phyloP scores from a whole-genome alignment of 2,797 vertebrate species.

The Rhabdomys pumilio region DNA sequence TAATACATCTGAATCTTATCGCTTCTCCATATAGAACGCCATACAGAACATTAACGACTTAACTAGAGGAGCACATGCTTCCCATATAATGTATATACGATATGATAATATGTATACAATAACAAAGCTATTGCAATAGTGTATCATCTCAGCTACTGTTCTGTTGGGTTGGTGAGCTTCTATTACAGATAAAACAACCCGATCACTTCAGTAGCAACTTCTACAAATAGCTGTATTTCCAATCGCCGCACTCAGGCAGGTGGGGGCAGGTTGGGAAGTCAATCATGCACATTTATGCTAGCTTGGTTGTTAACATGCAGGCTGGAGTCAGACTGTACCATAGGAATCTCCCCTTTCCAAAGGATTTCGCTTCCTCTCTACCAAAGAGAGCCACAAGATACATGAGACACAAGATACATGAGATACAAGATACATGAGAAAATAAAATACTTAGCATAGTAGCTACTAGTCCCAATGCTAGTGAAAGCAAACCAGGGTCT shows the following conservation, averaged over 20 bases:
- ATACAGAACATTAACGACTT: slow-evolving; percentile 14
- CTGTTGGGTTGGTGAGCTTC: neutral
- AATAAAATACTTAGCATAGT: neutral
- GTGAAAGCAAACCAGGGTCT: neutral
- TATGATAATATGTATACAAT: neutral
- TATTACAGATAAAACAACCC: neutral
- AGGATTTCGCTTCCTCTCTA: slow-evolving; percentile 20
- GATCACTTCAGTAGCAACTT: neutral
- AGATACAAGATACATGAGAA: neutral
- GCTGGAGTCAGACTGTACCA: neutral
- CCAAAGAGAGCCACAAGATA: neutral
- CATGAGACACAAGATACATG: neutral
- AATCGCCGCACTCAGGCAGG: neutral
- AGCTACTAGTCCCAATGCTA: neutral
- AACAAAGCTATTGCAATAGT: neutral
- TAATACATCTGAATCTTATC: slow-evolving; percentile 28
- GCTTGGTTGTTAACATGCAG: neutral
- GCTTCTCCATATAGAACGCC: slow-evolving; percentile 11
- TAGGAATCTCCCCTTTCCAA: neutral
- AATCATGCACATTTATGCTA: neutral
- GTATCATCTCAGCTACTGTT: neutral
- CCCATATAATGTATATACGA: neutral
- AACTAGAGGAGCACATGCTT: slow-evolving; percentile 17
- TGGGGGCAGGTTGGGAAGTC: neutral
- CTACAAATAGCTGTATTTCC: slow-evolving; percentile 2